Evolutionary conservation across 2,888 invertebrate genomes (phyloP).

Genomic region (Steinernema scapterisci): DNA sequence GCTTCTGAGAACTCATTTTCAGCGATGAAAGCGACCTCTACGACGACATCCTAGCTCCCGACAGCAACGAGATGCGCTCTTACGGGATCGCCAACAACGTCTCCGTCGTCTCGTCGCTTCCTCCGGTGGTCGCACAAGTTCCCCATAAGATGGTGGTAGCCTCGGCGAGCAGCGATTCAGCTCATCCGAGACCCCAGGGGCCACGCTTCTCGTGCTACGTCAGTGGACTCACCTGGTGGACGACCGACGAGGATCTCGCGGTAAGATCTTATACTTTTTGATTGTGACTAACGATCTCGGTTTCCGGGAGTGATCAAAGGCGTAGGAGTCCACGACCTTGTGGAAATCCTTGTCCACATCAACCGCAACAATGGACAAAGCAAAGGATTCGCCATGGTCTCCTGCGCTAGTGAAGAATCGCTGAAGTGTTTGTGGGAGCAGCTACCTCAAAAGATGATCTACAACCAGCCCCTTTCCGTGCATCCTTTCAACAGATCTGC

Average conservation of each 20-base stretch:
- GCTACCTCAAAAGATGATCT: not conserved
- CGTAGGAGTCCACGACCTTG: not conserved
- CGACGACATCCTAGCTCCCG: not conserved
- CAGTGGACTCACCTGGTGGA: slow-evolving; percentile 13
- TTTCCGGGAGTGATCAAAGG: not conserved
- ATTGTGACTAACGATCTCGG: not conserved
- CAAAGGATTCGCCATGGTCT: slow-evolving; percentile 14
- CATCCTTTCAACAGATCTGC: not conserved
- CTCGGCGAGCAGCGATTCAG: not conserved
- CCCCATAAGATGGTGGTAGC: not conserved
- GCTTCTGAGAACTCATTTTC: not conserved
- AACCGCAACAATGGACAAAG: slow-evolving; percentile 18
- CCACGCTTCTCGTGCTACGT: not conserved
- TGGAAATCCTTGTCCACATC: not conserved
- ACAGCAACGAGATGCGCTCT: not conserved
- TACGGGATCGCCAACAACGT: not conserved
- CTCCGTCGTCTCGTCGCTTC: not conserved
- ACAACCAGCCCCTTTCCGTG: not conserved
- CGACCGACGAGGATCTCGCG: not conserved
- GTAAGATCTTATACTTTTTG: not conserved
- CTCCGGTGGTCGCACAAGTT: not conserved
- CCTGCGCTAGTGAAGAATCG: not conserved
- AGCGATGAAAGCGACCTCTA: slow-evolving; percentile 2
- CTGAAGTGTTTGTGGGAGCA: not conserved
- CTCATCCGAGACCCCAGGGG: not conserved